phyloP scores from a whole-genome alignment of 2,797 vertebrate species.

The Atherinosoma microstoma region DNA sequence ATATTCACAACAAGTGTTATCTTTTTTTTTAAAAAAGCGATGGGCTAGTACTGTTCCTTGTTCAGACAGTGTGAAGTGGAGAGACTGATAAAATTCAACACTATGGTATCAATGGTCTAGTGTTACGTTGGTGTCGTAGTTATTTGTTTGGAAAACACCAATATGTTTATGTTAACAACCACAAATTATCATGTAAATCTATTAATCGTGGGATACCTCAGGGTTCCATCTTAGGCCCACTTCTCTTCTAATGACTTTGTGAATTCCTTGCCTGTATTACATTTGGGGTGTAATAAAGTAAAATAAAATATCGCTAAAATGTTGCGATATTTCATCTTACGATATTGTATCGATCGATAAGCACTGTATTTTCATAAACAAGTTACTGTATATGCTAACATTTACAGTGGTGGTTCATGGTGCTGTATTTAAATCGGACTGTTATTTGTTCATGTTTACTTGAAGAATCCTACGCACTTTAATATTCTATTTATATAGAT shows the following conservation, averaged over 20 bases:
- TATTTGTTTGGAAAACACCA: not conserved
- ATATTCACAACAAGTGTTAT: slow-evolving; percentile 36
- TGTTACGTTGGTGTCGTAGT: not conserved
- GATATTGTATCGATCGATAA: no score
- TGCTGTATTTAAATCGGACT: no score
- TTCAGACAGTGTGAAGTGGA: slow-evolving; percentile 38
- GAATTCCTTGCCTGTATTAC: not conserved
- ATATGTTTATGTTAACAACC: not conserved
- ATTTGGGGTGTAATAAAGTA: no score
- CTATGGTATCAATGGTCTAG: not conserved
- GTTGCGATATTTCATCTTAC: no score
- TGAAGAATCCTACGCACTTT: no score
- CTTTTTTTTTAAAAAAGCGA: slow-evolving; percentile 33
- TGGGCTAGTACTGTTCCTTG: slow-evolving; percentile 15
- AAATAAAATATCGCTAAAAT: no score
- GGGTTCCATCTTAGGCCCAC: not conserved
- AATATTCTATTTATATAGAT: no score
- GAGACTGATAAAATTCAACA: not conserved
- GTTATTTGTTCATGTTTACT: no score
- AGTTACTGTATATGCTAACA: no score
- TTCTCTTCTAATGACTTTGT: not conserved
- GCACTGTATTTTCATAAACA: no score
- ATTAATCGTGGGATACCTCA: not conserved
- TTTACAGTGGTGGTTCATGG: no score
- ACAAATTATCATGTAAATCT: not conserved